phyloP scores from a whole-genome alignment of 92 coral and sea anemone genomes.

The Heteractis magnifica region DNA sequence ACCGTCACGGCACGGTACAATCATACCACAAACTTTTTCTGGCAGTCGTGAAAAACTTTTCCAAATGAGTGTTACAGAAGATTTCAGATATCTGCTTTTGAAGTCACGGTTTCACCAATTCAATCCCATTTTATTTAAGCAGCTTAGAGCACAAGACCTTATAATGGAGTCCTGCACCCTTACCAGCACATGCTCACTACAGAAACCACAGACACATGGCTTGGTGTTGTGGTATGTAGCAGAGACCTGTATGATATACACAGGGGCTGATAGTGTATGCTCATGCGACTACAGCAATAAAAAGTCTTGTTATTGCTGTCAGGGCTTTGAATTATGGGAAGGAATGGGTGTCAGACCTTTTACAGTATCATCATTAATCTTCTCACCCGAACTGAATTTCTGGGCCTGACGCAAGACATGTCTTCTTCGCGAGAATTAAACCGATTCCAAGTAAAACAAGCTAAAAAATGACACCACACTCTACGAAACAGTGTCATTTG shows the following conservation, averaged over 20 bases:
- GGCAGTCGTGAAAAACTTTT: too few relatives aligned
- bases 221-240: slow-evolving; percentile 29
- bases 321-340: slow-evolving; percentile 38
- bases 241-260: slow-evolving; percentile 20
- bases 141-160: slow-evolving; percentile 20
- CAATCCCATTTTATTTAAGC: slow-evolving; percentile 15
- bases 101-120: slow-evolving; percentile 20
- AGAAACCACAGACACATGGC: slow-evolving; percentile 30
- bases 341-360: slow-evolving; percentile 22
- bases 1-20: too few relatives aligned
- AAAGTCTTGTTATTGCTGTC: slow-evolving; percentile 28
- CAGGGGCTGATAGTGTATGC: slow-evolving; percentile 36
- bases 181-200: slow-evolving; percentile 40
- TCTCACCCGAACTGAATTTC: neutral
- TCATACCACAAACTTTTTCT: too few relatives aligned
- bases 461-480: too few relatives aligned
- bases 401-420: too few relatives aligned
- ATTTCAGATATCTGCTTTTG: slow-evolving; percentile 39
- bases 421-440: too few relatives aligned
- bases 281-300: slow-evolving; percentile 34
- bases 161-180: slow-evolving; percentile 15
- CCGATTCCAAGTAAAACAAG: too few relatives aligned
- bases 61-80: neutral
- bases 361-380: slow-evolving; percentile 32
- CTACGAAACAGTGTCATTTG: too few relatives aligned